These are phyloP conservation scores for Sturnus vulgaris DNA, from an alignment of 2,113 vertebrate species.

Conservation along the genomic window DNA sequence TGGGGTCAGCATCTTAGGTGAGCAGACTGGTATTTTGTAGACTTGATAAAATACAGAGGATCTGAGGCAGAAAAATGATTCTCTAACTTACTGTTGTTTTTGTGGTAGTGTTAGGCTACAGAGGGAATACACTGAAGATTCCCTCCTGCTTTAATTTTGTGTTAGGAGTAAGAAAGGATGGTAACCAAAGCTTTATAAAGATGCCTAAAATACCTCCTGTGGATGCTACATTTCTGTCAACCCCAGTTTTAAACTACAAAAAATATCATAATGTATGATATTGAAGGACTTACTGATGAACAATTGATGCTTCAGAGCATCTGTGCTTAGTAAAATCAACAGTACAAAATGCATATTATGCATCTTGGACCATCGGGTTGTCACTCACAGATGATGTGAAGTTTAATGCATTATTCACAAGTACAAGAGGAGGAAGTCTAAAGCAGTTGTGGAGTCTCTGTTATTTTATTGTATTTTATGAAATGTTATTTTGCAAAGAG, in stretches of 20 bases:
- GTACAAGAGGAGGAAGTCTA: not conserved
- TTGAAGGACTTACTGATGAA: slow-evolving; percentile 32
- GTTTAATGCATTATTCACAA: slow-evolving; percentile 47
- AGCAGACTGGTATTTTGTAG: not conserved
- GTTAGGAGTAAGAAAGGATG: not conserved
- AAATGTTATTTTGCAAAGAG: not conserved
- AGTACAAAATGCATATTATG: slow-evolving; percentile 18
- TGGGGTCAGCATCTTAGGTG: not conserved
- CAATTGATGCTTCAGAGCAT: slow-evolving; percentile 24
- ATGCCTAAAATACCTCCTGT: not conserved
- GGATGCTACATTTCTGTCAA: not conserved
- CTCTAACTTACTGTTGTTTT: not conserved
- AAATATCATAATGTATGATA: not conserved
- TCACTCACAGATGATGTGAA: slow-evolving; percentile 38
- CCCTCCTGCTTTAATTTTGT: not conserved
- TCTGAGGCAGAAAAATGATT: not conserved
- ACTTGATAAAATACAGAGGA: not conserved
- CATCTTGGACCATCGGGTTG: slow-evolving; percentile 9
- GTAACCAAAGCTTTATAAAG: not conserved
- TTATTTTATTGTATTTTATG: not conserved
- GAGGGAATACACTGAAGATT: not conserved
- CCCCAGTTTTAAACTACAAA: not conserved
- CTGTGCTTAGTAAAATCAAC: slow-evolving; percentile 28
- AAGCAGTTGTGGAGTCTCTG: not conserved
- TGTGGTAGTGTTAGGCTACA: not conserved